Percentiles rank a stretch among this genome's conserved stretches.
Evolutionary conservation across 2,113 vertebrate species (phyloP).

Genomic region (Seriola aureovittata): DNA sequence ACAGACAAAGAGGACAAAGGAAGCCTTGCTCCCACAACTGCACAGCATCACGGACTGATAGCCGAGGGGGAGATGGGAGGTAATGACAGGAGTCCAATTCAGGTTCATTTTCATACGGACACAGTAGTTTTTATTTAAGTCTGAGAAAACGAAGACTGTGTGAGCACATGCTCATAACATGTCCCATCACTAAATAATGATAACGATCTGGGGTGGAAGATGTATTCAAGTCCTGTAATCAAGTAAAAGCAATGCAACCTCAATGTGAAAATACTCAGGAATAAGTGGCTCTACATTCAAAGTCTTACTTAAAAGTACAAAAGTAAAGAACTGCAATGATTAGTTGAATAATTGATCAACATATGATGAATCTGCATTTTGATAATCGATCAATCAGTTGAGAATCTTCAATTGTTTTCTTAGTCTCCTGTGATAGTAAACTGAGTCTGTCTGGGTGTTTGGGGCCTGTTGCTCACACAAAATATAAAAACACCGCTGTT

Average conservation of each 20-base stretch:
- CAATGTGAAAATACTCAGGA: too few species aligned
- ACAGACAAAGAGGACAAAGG: slow-evolving; percentile 59
- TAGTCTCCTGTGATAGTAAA: not conserved
- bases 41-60: slow-evolving; percentile 43
- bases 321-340: too few species aligned
- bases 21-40: slow-evolving; percentile 42
- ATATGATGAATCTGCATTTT: not conserved
- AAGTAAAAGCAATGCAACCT: not conserved
- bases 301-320: not conserved
- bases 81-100: slow-evolving; percentile 30
- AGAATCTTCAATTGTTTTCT: too few species aligned
- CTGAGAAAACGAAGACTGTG: not conserved
- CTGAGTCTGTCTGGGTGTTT: not conserved
- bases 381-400: too few species aligned
- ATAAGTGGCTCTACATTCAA: too few species aligned
- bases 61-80: slow-evolving; percentile 16
- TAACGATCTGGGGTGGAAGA: not conserved
- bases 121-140: slow-evolving; percentile 34
- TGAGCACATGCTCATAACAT: not conserved
- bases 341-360: not conserved
- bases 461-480: not conserved
- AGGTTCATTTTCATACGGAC: slow-evolving; percentile 28
- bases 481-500: not conserved
- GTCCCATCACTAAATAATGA: not conserved
- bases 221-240: not conserved